Percentiles rank a stretch among this genome's conserved stretches.
phyloP scores from a whole-genome alignment of 2,888 invertebrate species.

The Folsomia candida region DNA sequence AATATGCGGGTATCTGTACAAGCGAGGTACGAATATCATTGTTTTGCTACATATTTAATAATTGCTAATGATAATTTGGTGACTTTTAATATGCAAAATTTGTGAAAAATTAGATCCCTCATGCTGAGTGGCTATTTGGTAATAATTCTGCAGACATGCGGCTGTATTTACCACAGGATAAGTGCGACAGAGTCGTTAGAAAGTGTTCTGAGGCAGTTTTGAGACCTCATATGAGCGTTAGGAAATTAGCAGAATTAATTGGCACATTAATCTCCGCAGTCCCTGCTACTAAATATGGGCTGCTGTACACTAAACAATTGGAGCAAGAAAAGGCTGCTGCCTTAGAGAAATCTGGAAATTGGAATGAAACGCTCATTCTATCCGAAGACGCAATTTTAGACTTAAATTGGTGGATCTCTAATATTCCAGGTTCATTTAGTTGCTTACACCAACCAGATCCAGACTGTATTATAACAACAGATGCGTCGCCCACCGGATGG shows the following conservation, averaged over 20 bases:
- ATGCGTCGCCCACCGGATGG: not conserved
- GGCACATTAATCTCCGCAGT: constrained; percentile 6
- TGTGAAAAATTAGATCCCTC: too few species aligned
- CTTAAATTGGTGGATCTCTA: constrained; percentile 6
- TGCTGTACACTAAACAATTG: not conserved
- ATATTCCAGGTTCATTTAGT: not conserved
- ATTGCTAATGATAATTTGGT: too few species aligned
- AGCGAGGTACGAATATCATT: too few species aligned
- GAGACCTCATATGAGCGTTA: not conserved
- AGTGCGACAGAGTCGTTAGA: too few species aligned
- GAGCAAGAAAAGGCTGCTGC: not conserved
- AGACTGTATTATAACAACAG: not conserved
- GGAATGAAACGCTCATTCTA: not conserved
- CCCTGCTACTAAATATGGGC: constrained; percentile 3
- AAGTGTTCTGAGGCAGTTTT: not conserved
- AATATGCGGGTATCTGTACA: too few species aligned
- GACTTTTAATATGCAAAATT: too few species aligned
- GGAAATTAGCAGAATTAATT: constrained; percentile 1
- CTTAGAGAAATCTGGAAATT: not conserved
- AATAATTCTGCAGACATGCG: too few species aligned
- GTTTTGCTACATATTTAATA: too few species aligned
- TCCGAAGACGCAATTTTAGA: not conserved
- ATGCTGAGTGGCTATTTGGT: too few species aligned
- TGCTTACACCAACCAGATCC: not conserved
- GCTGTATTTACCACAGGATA: too few species aligned